A percentile compares a stretch with the other conserved stretches of the same genome.
Evolutionary conservation across 2,113 vertebrate species (phyloP).

Genomic region (Nyctibius bracteatus): DNA sequence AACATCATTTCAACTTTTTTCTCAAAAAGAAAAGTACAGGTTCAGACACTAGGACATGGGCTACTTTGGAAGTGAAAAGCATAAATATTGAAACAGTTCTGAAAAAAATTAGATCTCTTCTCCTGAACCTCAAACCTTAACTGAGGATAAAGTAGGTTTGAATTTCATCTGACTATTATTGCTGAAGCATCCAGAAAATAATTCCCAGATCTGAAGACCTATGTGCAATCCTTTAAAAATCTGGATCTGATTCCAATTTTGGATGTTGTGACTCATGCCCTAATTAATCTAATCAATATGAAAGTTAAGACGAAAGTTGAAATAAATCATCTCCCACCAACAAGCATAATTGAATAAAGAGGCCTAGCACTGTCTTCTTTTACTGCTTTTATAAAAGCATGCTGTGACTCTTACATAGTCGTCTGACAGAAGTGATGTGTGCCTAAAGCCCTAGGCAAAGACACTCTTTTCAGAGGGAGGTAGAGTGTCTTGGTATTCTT

Average conservation of each 20-base stretch:
- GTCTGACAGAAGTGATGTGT: neutral
- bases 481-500: neutral
- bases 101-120: neutral
- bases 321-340: neutral
- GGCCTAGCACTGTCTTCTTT: neutral
- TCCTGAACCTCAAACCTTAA: neutral
- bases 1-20: neutral
- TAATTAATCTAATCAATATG: neutral
- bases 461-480: neutral
- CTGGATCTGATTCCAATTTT: neutral
- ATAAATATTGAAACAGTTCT: neutral
- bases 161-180: neutral
- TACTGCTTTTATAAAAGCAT: neutral
- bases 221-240: neutral
- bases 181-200: neutral
- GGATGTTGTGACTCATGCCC: neutral
- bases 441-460: neutral
- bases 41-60: neutral
- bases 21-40: fast-evolving
- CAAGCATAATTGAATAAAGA: neutral
- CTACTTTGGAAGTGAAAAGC: fast-evolving
- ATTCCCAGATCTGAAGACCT: neutral
- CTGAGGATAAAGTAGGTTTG: neutral
- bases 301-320: neutral
- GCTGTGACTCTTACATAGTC: neutral